A percentile compares a stretch with the other conserved stretches of the same genome.
These are phyloP conservation scores for Drosophila pruinosa DNA, from an alignment of 1,140 invertebrate species.

Conservation along the genomic window DNA sequence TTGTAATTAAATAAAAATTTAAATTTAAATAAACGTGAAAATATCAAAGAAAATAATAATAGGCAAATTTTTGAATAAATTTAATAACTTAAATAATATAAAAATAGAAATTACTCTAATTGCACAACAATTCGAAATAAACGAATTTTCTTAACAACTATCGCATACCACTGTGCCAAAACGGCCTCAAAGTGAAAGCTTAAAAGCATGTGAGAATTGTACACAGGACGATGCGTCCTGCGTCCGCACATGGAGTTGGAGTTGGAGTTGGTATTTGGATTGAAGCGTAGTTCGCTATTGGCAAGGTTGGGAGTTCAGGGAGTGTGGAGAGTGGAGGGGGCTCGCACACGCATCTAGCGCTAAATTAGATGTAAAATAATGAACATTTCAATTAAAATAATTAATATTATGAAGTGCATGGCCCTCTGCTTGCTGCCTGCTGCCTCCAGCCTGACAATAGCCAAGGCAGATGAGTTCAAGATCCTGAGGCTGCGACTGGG, in stretches of 20 bases:
- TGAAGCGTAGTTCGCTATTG: background rate
- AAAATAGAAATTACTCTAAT: background rate
- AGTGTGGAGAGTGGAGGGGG: too few relatives aligned
- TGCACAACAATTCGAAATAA: too few relatives aligned
- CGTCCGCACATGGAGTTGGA: conserved; percentile 4
- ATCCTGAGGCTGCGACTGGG: conserved; percentile 8
- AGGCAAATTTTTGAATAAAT: background rate
- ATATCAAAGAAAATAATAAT: too few relatives aligned
- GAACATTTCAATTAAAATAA: conserved; percentile 83
- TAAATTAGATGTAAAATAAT: conserved; percentile 82
- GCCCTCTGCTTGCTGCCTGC: background rate
- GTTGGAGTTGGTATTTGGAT: conserved; percentile 18
- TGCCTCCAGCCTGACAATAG: conserved; percentile 9
- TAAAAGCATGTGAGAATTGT: conserved; percentile 43
- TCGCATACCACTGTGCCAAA: conserved; percentile 26
- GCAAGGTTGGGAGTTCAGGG: background rate
- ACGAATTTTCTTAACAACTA: background rate
- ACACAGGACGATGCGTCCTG: conserved; percentile 14
- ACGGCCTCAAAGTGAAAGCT: conserved; percentile 31
- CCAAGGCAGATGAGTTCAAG: conserved; percentile 41
- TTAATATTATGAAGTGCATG: conserved; percentile 72
- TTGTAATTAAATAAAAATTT: too few relatives aligned
- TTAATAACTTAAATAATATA: background rate
- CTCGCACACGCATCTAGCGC: conserved; percentile 54
- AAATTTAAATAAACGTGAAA: too few relatives aligned